Evolutionary conservation across 2,113 vertebrate genomes (phyloP).

Genomic region (Pituophis catenifer): DNA sequence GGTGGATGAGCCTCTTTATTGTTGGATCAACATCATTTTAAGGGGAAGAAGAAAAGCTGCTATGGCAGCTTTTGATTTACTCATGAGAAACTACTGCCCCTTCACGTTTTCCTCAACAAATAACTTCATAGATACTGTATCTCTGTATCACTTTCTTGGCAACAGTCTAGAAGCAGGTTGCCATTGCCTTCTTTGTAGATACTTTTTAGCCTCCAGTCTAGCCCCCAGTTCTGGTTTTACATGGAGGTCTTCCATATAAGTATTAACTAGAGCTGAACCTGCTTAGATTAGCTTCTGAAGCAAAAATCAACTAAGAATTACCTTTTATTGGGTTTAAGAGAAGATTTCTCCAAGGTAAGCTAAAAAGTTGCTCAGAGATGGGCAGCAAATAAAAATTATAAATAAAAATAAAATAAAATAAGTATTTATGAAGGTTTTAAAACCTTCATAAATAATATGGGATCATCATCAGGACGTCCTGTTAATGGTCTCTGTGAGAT

Average conservation of each 20-base stretch:
- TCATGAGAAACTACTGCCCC: not conserved
- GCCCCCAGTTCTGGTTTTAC: not conserved
- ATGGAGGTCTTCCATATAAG: not conserved
- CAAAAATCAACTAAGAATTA: not conserved
- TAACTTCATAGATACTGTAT: not conserved
- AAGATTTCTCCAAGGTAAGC: not conserved
- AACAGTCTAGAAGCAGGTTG: not conserved
- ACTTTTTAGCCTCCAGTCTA: not conserved
- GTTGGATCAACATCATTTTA: not conserved
- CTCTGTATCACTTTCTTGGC: not conserved
- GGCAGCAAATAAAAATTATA: not conserved
- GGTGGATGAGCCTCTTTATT: constrained; percentile 2
- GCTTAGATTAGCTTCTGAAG: not conserved
- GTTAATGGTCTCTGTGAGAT: not conserved
- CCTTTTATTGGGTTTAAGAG: not conserved
- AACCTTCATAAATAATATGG: not conserved
- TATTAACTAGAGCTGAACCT: not conserved
- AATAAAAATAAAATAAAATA: not conserved
- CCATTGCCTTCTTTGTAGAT: not conserved
- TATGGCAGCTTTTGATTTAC: not conserved
- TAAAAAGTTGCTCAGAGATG: not conserved
- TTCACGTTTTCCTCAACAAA: not conserved
- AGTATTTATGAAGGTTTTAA: not conserved
- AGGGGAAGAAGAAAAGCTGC: not conserved
- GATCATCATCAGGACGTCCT: not conserved